Evolutionary conservation across 2,888 invertebrate species (phyloP), one percentile per base, ranked within the genome.

Genomic region (Melolontha melolontha): DNA sequence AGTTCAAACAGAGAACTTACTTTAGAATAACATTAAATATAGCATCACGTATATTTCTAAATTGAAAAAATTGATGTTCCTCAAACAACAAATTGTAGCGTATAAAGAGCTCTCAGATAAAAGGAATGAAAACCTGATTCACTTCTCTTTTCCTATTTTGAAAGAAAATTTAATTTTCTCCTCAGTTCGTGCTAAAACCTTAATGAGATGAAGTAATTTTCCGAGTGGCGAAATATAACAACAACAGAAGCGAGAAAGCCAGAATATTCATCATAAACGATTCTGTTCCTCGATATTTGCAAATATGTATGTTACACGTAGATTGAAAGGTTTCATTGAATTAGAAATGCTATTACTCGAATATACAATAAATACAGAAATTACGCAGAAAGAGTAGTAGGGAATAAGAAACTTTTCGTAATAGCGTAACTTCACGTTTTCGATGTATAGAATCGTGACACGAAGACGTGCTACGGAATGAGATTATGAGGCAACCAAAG

Each of bases 101-200:
- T 34, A 49, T 29, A 12, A 27, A 49, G 8, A 62, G 54, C 29
- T 40, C 54, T 65, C 52, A 47, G 34, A 44, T 34, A 54, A 65
- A 65, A 54, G 42, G 34, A 47, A 62, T 47, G 29, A 29, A 34
- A 47, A 34, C 16, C 47, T 47, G 16, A 29, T 12, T 27, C 42
- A 12, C 44, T 42, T 47, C 4, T 16, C 34, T 34, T 39, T 34
- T 47, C 29, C 14, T 14, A 42, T 42, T 52, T 51, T 54, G 27
- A 54, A 65, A 65, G 54, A 65, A 65, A 65, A 65, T 54, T 65
- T 54, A 65, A 65, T 65, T 65, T 65, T 54, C 52, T 34, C 14
- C 65, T 29, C 22, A 14, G 64, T 41, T 54, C 27, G 5, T 1
- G 29, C 42, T 65, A 44, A 52, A 34, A 54, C 65, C 65, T 44